These are phyloP conservation scores for Mareca strepera DNA, from an alignment of 2,797 vertebrate species.

Conservation along the genomic window DNA sequence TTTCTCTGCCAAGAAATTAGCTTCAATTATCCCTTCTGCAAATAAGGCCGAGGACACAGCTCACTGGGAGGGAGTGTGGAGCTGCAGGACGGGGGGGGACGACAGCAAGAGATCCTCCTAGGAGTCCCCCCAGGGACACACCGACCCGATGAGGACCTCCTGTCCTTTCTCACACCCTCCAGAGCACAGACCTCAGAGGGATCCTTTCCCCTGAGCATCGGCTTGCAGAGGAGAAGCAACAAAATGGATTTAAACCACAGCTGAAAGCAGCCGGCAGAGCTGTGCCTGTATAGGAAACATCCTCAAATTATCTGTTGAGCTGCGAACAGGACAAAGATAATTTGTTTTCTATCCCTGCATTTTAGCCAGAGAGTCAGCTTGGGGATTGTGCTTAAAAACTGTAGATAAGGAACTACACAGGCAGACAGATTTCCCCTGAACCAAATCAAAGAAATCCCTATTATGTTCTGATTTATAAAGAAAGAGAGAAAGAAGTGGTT, in stretches of 20 bases:
- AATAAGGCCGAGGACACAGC: not conserved
- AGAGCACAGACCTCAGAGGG: accelerated
- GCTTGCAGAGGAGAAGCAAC: not conserved
- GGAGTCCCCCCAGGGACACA: not conserved
- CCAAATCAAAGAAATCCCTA: not conserved
- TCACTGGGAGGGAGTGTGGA: not conserved
- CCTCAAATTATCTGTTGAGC: not conserved
- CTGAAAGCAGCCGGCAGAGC: not conserved
- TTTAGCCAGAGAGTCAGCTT: not conserved
- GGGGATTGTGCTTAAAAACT: not conserved
- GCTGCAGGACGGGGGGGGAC: not conserved
- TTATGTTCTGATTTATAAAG: not conserved
- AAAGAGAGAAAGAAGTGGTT: not conserved
- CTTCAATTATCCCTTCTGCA: not conserved
- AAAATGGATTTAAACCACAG: not conserved
- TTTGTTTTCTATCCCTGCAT: not conserved
- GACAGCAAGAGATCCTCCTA: not conserved
- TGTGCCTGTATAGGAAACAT: not conserved
- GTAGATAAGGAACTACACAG: not conserved
- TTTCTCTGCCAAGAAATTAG: slow-evolving; percentile 27
- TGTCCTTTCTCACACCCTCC: not conserved
- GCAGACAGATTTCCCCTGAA: not conserved
- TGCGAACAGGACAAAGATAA: not conserved
- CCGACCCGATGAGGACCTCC: not conserved
- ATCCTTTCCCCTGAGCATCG: not conserved